phyloP scores from a whole-genome alignment of 1,140 invertebrate species.

The Trichogramma pretiosum region DNA sequence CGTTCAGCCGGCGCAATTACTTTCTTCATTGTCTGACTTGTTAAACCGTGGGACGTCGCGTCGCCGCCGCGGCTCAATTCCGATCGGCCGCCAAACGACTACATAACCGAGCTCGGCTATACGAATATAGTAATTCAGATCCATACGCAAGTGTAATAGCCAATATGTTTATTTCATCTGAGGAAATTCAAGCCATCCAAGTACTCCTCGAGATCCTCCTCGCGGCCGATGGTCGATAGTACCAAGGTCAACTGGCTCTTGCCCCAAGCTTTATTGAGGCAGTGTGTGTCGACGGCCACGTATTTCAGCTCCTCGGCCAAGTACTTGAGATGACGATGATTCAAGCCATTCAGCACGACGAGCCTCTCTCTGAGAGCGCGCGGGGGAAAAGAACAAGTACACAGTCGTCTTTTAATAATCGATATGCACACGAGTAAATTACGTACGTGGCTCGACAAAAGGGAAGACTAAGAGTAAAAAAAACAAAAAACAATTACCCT shows the following conservation, averaged over 20 bases:
- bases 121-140: too few species aligned
- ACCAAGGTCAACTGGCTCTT: conserved; percentile 18
- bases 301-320: conserved; percentile 21
- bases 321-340: conserved; percentile 30
- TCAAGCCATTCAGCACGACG: conserved; percentile 24
- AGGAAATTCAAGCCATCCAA: conserved; percentile 24
- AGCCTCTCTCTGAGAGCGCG: conserved; percentile 22
- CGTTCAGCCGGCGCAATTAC: too few species aligned
- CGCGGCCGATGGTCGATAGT: conserved; percentile 24
- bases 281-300: conserved; percentile 13
- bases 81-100: too few species aligned
- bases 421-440: background rate
- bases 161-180: too few species aligned
- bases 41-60: too few species aligned
- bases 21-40: too few species aligned
- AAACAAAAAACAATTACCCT: too few species aligned
- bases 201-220: conserved; percentile 22
- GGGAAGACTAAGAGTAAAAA: too few species aligned
- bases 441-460: too few species aligned
- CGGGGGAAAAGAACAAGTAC: conserved; percentile 1
- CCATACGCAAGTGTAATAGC: too few species aligned
- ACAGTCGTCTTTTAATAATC: background rate
- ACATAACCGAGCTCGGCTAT: too few species aligned
- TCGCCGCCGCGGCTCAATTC: too few species aligned
- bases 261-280: conserved; percentile 17